Evolutionary conservation across 2,113 vertebrate genomes (phyloP).

Genomic region (Crotophaga sulcirostris): DNA sequence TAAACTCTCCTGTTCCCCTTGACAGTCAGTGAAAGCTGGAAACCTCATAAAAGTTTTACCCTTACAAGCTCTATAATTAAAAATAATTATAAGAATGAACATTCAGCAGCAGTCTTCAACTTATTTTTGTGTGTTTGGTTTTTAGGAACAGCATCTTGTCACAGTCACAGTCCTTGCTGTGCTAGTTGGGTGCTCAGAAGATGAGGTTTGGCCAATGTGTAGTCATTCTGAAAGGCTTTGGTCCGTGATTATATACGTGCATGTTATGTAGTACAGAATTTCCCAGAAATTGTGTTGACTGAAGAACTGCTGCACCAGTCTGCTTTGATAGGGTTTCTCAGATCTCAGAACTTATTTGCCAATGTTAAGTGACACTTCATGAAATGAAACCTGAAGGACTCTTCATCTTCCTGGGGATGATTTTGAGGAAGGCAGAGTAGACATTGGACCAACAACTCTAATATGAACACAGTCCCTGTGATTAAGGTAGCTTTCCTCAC

Average conservation of each 20-base stretch:
- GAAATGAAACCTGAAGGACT: background rate
- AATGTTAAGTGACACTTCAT: background rate
- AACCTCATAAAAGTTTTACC: background rate
- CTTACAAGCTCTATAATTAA: background rate
- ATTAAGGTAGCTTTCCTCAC: background rate
- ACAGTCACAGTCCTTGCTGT: background rate
- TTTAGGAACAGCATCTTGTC: background rate
- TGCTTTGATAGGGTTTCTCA: background rate
- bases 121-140: background rate
- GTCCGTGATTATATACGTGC: rapidly evolving
- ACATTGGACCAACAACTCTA: background rate
- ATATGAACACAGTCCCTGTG: background rate
- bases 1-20: background rate
- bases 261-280: background rate
- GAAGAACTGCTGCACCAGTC: background rate
- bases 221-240: background rate
- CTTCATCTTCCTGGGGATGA: background rate
- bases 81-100: background rate
- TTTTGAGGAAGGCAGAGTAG: background rate
- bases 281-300: background rate
- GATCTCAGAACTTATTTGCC: background rate
- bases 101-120: background rate
- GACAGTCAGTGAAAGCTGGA: background rate
- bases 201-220: background rate
- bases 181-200: background rate